A percentile compares a stretch with the other conserved stretches of the same genome.
Conservation (phyloP, 2,888 invertebrate genomes). For the Zaprionus bogoriensis region DNA sequence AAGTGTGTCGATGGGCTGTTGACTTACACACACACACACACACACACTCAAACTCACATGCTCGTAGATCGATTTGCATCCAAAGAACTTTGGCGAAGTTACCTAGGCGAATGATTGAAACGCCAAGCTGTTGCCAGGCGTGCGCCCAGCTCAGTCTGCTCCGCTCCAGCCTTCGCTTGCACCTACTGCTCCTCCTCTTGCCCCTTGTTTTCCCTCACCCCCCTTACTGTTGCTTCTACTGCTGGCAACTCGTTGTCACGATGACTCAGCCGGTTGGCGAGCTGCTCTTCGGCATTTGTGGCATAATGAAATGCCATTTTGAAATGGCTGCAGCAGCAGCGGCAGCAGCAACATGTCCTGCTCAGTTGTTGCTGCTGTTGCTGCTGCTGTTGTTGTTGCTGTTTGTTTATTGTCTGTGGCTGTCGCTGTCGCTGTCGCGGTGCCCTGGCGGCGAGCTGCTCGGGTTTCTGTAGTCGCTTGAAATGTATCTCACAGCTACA, state of each 20-base stretch:
- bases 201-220: no score
- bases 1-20: constrained; percentile 40
- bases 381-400: constrained; percentile 33
- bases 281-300: no score
- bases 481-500: constrained; percentile 64
- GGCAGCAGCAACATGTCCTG: constrained; percentile 27
- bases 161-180: background rate
- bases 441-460: constrained; percentile 2
- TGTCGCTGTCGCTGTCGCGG: constrained; percentile 3
- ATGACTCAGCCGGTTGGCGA: constrained; percentile 65
- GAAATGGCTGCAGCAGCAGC: constrained; percentile 63
- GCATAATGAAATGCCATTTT: constrained; percentile 76
- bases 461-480: constrained; percentile 30
- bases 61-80: constrained; percentile 62
- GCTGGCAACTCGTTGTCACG: constrained; percentile 32
- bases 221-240: constrained; percentile 5
- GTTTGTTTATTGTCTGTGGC: constrained; percentile 63
- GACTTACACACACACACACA: background rate
- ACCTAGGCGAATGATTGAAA: constrained; percentile 30
- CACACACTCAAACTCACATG: background rate
- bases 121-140: constrained; percentile 65
- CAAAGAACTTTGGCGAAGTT: constrained; percentile 10
- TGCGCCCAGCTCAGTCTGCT: constrained; percentile 9
- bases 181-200: background rate
- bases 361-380: constrained; percentile 11